A percentile compares a stretch with the other conserved stretches of the same genome.
Conservation (phyloP, 2,113 vertebrate genomes). For the Corythornis madagascariensis region DNA sequence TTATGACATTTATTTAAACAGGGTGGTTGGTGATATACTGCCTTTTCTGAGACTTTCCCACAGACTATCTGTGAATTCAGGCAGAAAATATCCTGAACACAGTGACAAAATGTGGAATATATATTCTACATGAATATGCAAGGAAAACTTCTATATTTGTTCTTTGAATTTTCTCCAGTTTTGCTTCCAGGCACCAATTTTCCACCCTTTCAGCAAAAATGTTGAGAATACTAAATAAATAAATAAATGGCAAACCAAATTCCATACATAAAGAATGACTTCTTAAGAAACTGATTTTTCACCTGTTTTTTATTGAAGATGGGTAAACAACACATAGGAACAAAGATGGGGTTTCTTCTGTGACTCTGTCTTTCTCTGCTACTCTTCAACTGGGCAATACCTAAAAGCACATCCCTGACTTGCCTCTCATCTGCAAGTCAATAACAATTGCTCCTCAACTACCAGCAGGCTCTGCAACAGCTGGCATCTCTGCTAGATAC, state of each 20-base stretch:
- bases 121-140: not conserved
- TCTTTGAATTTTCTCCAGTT: not conserved
- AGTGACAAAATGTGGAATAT: not conserved
- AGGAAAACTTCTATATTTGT: not conserved
- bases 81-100: not conserved
- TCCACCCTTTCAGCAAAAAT: not conserved
- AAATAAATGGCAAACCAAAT: not conserved
- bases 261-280: not conserved
- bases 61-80: not conserved
- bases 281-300: not conserved
- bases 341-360: not conserved
- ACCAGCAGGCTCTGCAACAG: not conserved
- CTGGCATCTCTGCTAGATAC: not conserved
- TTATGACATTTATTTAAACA: not conserved
- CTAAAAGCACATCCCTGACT: not conserved
- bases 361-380: not conserved
- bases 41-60: not conserved
- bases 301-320: not conserved
- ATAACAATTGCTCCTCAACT: not conserved
- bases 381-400: not conserved
- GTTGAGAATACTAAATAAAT: not conserved
- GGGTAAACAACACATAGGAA: not conserved
- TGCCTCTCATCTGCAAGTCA: not conserved
- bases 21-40: not conserved
- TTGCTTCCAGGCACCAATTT: constrained; percentile 1